A percentile compares a stretch with the other conserved stretches of the same genome.
Conservation (phyloP, 2,113 vertebrate genomes). For the Misgurnus anguillicaudatus region DNA sequence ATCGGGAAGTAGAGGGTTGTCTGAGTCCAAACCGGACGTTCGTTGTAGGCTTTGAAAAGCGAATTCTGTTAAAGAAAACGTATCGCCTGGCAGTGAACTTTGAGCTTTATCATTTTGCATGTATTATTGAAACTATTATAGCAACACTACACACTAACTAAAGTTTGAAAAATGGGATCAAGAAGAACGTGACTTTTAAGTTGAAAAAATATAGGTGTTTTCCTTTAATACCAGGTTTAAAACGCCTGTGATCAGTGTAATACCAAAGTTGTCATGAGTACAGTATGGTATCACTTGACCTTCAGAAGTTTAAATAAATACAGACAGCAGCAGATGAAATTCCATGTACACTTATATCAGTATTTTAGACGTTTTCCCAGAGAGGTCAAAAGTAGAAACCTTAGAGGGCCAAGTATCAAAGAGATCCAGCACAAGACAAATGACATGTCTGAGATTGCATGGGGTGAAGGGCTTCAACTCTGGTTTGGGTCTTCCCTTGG, state of each 20-base stretch:
- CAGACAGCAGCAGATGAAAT: slow-evolving; percentile 34
- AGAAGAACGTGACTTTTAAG: no score
- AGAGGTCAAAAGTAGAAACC: slow-evolving; percentile 59
- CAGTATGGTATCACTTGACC: slow-evolving; percentile 9
- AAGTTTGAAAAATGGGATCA: no score
- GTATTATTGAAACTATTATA: no score
- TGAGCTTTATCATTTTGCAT: no score
- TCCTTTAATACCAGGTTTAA: no score
- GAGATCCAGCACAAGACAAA: slow-evolving; percentile 54
- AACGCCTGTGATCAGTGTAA: not conserved
- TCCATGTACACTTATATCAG: slow-evolving; percentile 40
- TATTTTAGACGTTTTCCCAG: slow-evolving; percentile 45
- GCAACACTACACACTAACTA: no score
- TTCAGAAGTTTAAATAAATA: slow-evolving; percentile 27
- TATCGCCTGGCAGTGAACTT: no score
- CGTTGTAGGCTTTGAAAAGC: no score
- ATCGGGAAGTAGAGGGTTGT: no score
- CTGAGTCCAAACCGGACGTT: no score
- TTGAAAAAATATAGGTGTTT: no score
- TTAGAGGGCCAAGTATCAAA: slow-evolving; percentile 60
- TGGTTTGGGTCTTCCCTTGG: slow-evolving; percentile 38
- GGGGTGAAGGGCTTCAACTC: slow-evolving; percentile 47
- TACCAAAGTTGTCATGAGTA: not conserved
- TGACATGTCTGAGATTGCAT: slow-evolving; percentile 59
- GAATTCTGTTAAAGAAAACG: no score